Evolutionary conservation across 2,888 invertebrate genomes (phyloP).

Genomic region (Apoderus coryli): DNA sequence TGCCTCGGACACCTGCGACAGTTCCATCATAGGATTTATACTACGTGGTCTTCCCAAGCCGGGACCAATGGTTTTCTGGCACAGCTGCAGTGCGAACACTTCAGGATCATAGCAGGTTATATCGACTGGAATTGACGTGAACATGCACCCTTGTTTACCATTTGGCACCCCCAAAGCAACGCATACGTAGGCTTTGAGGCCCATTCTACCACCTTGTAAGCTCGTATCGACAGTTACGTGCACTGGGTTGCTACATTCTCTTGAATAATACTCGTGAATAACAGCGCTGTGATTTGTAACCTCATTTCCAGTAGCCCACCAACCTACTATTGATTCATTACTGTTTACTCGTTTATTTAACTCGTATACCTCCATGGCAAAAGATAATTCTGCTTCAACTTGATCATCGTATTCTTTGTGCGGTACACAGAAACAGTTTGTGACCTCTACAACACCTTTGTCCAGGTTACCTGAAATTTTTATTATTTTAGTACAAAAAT

Average conservation of each 20-base stretch:
- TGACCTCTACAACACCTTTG: constrained; percentile 90
- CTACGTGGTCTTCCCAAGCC: constrained; percentile 30
- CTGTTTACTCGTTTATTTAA: constrained; percentile 86
- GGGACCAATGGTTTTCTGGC: constrained; percentile 64
- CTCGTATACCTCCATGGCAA: constrained; percentile 91
- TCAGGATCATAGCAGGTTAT: constrained; percentile 87
- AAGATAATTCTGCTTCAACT: constrained; percentile 95
- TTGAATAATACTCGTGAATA: constrained; percentile 92
- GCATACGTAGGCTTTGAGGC: constrained; percentile 85
- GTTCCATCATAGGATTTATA: constrained; percentile 36
- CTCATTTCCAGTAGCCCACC: constrained; percentile 98
- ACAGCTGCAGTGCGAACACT: constrained; percentile 63
- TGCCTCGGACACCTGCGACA: constrained; percentile 76
- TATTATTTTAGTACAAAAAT: too few species aligned
- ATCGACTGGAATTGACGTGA: constrained; percentile 86
- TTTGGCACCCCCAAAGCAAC: constrained; percentile 88
- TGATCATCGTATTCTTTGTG: constrained; percentile 96
- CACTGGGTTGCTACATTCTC: constrained; percentile 87
- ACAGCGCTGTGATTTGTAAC: constrained; percentile 95
- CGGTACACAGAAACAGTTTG: constrained; percentile 97
- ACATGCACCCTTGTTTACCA: constrained; percentile 89
- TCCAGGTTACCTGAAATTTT: constrained; percentile 58
- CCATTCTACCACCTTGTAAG: constrained; percentile 77
- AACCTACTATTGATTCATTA: constrained; percentile 89
- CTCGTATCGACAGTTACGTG: constrained; percentile 93